Base-by-base conservation (phyloP, 1,140 invertebrate species). In the Calephelis virginiensis region DNA sequence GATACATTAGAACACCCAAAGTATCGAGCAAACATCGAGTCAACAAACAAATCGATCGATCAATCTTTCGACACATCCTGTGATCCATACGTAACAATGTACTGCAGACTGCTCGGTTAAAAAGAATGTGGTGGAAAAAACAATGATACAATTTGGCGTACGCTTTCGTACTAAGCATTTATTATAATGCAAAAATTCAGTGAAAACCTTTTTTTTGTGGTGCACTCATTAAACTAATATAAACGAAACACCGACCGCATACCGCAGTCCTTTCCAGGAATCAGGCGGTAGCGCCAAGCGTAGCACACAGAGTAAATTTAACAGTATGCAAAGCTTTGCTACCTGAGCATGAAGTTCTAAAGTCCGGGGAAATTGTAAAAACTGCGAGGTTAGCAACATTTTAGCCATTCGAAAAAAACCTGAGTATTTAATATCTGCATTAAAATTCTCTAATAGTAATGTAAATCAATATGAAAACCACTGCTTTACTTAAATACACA, bases 141-240 rank as follows among this genome's bases (percentile, higher is more conserved):
- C 53, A 59, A 59, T 59, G 53, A 59, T 59, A 59, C 53, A 37
- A 59, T 59, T 59, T 59, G 53, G 53, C 53, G 53, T 59, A 59
- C 53, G 53, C 53, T 59, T 59, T 59, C 53, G 53, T 59, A 59
- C 53, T 59, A 59, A 59, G 53, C 53, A 37, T 59, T 59, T 59
- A 59, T 59, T 38, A 59, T 37, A 59, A 59, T 59, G 28, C 53
- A 59, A 59, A 59, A 59, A 59, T 59, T 17, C 53, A n/a, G 53
- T 59, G 63, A 40, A 50, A 40, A 45, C 10, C 37, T 8, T 12
- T 67, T 67, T 68, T 45, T 63, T 63, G 61, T 62, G 49, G 65
- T 63, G 53, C 74, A 61, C 75, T 82, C 80, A 82, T 84, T 84
- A 82, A 72, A 69, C 73, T 77, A 81, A 81, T 81, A 82, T 83